Percentiles rank a stretch among this genome's conserved stretches.
Conservation (phyloP, 2,113 vertebrate genomes). For the Lichenostomus cassidix region DNA sequence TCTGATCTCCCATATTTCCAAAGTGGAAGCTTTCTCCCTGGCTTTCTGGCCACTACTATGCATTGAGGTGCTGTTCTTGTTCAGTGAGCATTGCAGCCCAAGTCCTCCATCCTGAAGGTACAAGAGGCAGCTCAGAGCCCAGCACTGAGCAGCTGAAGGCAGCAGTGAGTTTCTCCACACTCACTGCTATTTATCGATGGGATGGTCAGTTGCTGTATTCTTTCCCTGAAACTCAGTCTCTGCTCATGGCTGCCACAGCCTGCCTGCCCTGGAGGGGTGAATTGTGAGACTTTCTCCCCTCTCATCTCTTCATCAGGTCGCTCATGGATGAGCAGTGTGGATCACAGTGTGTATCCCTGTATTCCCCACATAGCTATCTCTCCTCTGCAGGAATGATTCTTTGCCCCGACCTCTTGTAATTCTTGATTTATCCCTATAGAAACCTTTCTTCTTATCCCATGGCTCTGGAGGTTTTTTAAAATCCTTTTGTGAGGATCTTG, state of each 20-base stretch:
- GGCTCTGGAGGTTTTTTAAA: not conserved
- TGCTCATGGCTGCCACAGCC: not conserved
- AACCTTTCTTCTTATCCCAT: not conserved
- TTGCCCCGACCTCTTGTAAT: not conserved
- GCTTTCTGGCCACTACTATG: not conserved
- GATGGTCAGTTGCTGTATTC: not conserved
- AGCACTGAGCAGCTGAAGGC: not conserved
- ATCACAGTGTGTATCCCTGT: fast-evolving
- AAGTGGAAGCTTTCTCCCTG: not conserved
- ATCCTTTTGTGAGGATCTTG: not conserved
- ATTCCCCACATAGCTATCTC: not conserved
- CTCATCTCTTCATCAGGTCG: not conserved
- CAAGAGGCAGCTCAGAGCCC: not conserved
- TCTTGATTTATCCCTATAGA: not conserved
- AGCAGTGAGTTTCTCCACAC: not conserved
- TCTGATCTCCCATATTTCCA: not conserved
- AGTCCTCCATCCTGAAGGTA: not conserved
- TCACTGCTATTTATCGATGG: fast-evolving
- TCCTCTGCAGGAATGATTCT: not conserved
- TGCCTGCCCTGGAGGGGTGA: not conserved
- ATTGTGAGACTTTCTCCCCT: not conserved
- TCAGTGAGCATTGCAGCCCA: not conserved
- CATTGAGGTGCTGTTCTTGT: not conserved
- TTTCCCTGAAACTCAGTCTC: not conserved
- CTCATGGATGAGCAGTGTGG: not conserved